phyloP scores from a whole-genome alignment of 2,888 invertebrate genomes.

The Heliconius ethilla region DNA sequence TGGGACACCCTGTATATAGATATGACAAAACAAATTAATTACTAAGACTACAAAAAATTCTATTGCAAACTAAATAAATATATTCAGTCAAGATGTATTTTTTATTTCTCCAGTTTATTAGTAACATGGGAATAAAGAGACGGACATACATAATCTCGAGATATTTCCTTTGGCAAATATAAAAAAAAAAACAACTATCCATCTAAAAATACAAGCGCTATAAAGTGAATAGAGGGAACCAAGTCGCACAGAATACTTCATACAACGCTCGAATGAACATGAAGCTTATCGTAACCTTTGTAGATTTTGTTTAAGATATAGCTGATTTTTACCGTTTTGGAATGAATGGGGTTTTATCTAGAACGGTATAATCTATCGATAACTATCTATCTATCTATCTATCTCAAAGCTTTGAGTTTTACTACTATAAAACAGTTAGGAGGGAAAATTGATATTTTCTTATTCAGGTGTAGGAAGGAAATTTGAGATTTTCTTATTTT shows the following conservation, averaged over 20 bases:
- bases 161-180: not conserved
- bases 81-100: too few relatives aligned
- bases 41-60: too few relatives aligned
- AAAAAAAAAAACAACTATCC: not conserved
- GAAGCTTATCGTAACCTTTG: constrained; percentile 33
- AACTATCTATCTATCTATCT: not conserved
- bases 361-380: not conserved
- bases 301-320: constrained; percentile 29
- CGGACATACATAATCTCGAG: not conserved
- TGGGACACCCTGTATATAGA: too few relatives aligned
- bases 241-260: constrained; percentile 11
- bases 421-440: not conserved
- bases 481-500: too few relatives aligned
- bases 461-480: not conserved
- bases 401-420: not conserved
- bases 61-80: too few relatives aligned
- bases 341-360: not conserved
- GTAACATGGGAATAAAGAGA: too few relatives aligned
- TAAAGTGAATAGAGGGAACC: not conserved
- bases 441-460: too few relatives aligned
- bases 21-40: too few relatives aligned
- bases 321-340: not conserved
- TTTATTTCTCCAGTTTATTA: too few relatives aligned
- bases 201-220: constrained; percentile 5
- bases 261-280: constrained; percentile 32